These are phyloP conservation scores for Streptopelia turtur DNA, from an alignment of 2,797 vertebrate genomes.

Conservation along the genomic window DNA sequence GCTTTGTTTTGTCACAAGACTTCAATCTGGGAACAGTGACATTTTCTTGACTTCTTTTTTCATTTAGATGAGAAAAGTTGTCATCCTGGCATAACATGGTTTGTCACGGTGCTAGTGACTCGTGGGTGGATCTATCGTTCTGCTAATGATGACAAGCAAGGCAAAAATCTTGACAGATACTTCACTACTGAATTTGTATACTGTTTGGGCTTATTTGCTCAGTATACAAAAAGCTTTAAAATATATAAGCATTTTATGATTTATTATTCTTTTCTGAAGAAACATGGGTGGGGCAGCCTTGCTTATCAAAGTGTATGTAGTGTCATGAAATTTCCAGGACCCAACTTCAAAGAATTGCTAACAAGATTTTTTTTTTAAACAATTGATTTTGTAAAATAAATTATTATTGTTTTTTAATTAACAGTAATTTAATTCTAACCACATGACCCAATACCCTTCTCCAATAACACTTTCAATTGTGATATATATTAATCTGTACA, in stretches of 20 bases:
- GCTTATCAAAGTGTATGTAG: not conserved
- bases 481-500: not conserved
- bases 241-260: not conserved
- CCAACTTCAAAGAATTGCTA: not conserved
- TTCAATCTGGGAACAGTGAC: conserved; percentile 28
- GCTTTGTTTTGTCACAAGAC: conserved; percentile 54
- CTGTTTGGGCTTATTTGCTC: not conserved
- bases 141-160: conserved; percentile 28
- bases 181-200: not conserved
- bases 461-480: not conserved
- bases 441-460: not conserved
- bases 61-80: conserved; percentile 31
- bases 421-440: not conserved
- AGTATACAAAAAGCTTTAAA: not conserved
- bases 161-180: conserved; percentile 7
- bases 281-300: not conserved
- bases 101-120: conserved; percentile 38
- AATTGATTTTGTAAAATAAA: not conserved
- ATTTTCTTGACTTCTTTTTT: conserved; percentile 49
- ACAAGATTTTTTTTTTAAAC: not conserved
- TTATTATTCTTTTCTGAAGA: not conserved
- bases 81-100: not conserved
- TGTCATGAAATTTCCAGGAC: not conserved
- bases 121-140: not conserved
- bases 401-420: not conserved